Percentiles rank a stretch among this genome's conserved stretches.
Conservation (phyloP, 2,888 invertebrate genomes). For the Linyphia triangularis region DNA sequence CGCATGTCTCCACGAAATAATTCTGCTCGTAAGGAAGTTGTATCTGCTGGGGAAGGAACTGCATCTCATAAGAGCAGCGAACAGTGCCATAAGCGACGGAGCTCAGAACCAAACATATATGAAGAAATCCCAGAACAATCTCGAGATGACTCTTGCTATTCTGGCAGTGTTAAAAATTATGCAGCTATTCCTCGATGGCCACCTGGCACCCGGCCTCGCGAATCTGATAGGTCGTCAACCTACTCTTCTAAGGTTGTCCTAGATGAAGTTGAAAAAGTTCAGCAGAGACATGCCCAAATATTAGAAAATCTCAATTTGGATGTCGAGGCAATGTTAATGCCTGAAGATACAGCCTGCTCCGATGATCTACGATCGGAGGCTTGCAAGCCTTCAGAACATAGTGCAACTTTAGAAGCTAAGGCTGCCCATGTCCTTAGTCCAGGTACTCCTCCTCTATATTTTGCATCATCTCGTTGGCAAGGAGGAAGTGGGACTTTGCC, state of each 20-base stretch:
- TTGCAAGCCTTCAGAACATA: constrained; percentile 30
- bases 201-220: constrained; percentile 26
- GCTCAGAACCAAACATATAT: constrained; percentile 76
- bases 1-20: constrained; percentile 65
- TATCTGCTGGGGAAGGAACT: constrained; percentile 52
- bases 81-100: constrained; percentile 71
- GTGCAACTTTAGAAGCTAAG: constrained; percentile 62
- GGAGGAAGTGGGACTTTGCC: constrained; percentile 62
- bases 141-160: constrained; percentile 69
- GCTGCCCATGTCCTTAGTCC: constrained; percentile 68
- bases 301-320: constrained; percentile 92
- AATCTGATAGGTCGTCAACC: constrained; percentile 51
- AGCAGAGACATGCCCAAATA: constrained; percentile 89
- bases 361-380: constrained; percentile 64
- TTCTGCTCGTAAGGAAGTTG: constrained; percentile 65
- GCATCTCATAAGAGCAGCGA: constrained; percentile 52
- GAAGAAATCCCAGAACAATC: constrained; percentile 75
- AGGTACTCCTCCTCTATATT: constrained; percentile 66
- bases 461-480: constrained; percentile 70
- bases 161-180: constrained; percentile 72
- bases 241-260: constrained; percentile 68
- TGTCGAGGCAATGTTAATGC: constrained; percentile 94
- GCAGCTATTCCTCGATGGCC: constrained; percentile 60
- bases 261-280: constrained; percentile 83
- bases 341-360: constrained; percentile 79